Percentiles rank a stretch among this genome's conserved stretches.
Conservation (phyloP, 2,113 vertebrate species). For the Fulica atra region DNA sequence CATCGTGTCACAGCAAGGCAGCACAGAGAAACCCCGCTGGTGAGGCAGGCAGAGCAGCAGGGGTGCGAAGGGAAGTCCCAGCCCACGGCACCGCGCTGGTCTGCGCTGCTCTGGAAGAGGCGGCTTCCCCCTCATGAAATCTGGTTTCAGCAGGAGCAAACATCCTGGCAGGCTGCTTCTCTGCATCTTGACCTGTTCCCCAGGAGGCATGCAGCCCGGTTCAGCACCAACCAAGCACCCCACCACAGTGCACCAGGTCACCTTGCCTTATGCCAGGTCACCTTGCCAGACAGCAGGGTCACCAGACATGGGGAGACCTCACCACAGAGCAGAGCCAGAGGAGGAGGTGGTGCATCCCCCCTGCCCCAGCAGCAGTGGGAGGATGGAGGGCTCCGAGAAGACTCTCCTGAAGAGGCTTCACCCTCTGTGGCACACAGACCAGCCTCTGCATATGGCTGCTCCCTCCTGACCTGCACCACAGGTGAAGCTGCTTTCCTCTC, state of each 20-base stretch:
- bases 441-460: background rate
- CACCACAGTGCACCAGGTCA: too few species aligned
- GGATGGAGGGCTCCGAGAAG: background rate
- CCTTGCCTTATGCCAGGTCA: too few species aligned
- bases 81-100: background rate
- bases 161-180: background rate
- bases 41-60: background rate
- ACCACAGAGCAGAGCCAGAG: background rate
- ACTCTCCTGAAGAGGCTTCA: background rate
- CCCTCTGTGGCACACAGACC: fast-evolving
- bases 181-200: background rate
- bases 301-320: fast-evolving
- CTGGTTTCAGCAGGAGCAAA: background rate
- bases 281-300: background rate
- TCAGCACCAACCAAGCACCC: too few species aligned
- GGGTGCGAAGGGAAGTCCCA: background rate
- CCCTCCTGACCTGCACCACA: background rate
- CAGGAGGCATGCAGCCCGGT: too few species aligned
- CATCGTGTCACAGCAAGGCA: background rate
- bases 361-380: background rate
- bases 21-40: background rate
- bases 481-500: background rate
- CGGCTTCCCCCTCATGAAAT: background rate
- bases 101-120: background rate
- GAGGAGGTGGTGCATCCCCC: background rate